Percentiles rank a stretch among this genome's conserved stretches.
phyloP scores from a whole-genome alignment of 2,113 vertebrate species.

The Xenopus tropicalis region DNA sequence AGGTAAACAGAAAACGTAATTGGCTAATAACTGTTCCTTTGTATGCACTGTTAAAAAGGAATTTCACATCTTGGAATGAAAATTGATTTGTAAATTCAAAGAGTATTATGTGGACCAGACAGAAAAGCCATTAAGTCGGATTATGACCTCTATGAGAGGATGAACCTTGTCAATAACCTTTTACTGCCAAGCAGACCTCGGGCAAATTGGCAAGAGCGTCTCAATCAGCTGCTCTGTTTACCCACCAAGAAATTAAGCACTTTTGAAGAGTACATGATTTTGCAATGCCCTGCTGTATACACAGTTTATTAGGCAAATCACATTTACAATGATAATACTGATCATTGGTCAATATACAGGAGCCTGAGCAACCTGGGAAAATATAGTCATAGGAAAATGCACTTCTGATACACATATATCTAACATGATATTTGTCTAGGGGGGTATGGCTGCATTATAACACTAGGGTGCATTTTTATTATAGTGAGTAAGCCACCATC shows the following conservation, averaged over 20 bases:
- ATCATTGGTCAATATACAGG: too few relatives aligned
- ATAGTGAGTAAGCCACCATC: too few relatives aligned
- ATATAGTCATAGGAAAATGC: too few relatives aligned
- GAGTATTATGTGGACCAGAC: conserved; percentile 14
- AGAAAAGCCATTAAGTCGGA: conserved; percentile 32
- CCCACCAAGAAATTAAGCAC: conserved; percentile 15
- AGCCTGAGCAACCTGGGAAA: too few relatives aligned
- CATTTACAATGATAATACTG: too few relatives aligned
- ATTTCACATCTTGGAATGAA: conserved; percentile 28
- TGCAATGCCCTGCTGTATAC: too few relatives aligned
- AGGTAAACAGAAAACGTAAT: conserved; percentile 7
- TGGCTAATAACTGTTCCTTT: conserved; percentile 14
- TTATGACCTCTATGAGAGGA: conserved; percentile 37
- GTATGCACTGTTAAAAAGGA: conserved; percentile 13
- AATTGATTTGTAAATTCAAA: conserved; percentile 37
- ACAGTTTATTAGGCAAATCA: too few relatives aligned
- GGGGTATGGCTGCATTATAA: too few relatives aligned
- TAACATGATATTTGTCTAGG: too few relatives aligned
- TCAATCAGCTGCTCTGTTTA: conserved; percentile 8
- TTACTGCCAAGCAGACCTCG: conserved; percentile 16
- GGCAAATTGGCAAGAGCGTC: conserved; percentile 23
- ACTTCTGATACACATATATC: too few relatives aligned
- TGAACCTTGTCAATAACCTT: conserved; percentile 35
- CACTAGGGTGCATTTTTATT: too few relatives aligned
- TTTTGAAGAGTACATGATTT: background rate